Evolutionary conservation across 2,113 vertebrate genomes (phyloP).

Genomic region (Catagonus wagneri): DNA sequence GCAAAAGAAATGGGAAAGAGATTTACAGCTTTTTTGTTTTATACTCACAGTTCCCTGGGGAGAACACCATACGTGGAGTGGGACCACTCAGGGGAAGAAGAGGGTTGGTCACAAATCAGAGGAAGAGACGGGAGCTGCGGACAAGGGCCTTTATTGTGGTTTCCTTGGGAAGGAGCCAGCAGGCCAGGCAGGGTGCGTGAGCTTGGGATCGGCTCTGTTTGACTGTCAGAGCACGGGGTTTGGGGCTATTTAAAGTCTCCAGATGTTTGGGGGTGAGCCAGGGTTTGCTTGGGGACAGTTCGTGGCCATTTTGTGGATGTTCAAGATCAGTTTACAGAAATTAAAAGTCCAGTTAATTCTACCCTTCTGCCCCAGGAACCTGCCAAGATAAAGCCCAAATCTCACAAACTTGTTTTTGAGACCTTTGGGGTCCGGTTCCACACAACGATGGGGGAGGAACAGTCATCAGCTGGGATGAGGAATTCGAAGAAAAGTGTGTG

Average conservation of each 20-base stretch:
- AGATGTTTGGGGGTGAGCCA: not conserved
- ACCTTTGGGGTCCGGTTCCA: not conserved
- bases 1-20: not conserved
- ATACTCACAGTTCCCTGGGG: not conserved
- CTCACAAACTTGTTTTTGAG: not conserved
- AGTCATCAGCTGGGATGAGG: not conserved
- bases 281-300: not conserved
- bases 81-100: no score
- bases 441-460: not conserved
- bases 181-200: fast-evolving
- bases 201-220: not conserved
- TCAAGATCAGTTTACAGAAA: not conserved
- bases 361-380: no score
- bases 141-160: no score
- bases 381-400: not conserved
- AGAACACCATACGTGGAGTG: not conserved
- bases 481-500: fast-evolving
- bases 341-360: not conserved
- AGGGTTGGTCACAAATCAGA: not conserved
- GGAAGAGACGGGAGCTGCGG: not conserved
- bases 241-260: not conserved
- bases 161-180: fast-evolving
- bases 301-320: not conserved
- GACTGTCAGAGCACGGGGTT: not conserved
- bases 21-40: not conserved